These are phyloP conservation scores for Scarus forsteni DNA, from an alignment of 2,797 vertebrate species.

Conservation along the genomic window DNA sequence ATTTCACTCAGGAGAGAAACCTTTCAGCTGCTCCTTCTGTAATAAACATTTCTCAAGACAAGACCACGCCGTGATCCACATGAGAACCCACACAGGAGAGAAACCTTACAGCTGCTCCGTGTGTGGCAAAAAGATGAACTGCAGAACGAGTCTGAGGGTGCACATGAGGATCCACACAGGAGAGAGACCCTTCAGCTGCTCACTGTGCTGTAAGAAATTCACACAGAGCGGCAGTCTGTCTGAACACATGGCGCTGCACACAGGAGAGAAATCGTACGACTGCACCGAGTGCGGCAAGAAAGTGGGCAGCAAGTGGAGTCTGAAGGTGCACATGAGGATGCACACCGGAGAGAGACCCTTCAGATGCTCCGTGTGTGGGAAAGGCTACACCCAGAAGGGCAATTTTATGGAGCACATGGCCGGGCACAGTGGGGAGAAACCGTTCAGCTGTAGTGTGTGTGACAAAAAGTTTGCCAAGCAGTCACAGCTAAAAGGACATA, in stretches of 20 bases:
- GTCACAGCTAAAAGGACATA: background rate
- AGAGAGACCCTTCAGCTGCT: background rate
- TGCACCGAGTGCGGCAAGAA: background rate
- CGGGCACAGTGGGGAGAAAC: background rate
- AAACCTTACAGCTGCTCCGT: background rate
- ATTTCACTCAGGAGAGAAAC: background rate
- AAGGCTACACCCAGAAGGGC: background rate
- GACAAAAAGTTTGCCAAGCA: background rate
- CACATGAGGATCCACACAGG: constrained; percentile 2
- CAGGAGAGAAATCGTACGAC: background rate
- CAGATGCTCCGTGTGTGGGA: background rate
- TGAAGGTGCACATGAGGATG: constrained; percentile 8
- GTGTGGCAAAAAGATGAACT: background rate
- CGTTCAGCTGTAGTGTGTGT: background rate
- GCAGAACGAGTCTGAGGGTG: background rate
- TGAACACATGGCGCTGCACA: background rate
- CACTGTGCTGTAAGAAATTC: background rate
- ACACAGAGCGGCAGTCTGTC: background rate
- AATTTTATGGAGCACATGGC: background rate
- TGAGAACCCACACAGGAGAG: background rate
- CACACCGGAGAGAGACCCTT: constrained; percentile 12
- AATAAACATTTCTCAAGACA: background rate
- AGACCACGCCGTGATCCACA: background rate
- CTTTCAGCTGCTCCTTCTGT: background rate
- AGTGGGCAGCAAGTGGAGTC: background rate